A percentile compares a stretch with the other conserved stretches of the same genome.
phyloP scores from a whole-genome alignment of 2,113 vertebrate species.

The Cynopterus brachyotis region DNA sequence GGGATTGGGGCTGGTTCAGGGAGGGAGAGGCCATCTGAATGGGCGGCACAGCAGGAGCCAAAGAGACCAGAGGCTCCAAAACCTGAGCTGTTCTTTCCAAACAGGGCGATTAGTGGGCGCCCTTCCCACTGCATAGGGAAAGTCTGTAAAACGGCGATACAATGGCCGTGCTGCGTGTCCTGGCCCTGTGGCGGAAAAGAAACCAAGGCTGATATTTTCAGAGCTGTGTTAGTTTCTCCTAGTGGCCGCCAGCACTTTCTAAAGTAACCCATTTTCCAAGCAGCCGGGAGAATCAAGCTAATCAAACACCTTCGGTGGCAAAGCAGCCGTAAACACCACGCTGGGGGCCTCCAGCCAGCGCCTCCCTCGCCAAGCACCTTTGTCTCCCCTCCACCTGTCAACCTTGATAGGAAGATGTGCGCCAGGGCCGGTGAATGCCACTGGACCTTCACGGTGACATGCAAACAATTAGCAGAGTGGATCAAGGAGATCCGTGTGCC shows the following conservation, averaged over 20 bases:
- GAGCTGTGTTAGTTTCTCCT: conserved; percentile 19
- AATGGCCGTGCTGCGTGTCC: neutral
- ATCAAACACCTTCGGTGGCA: neutral
- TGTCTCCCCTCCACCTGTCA: neutral
- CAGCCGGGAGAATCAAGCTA: neutral
- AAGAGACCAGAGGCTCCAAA: neutral
- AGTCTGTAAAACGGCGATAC: neutral
- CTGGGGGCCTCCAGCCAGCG: neutral
- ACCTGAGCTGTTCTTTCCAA: neutral
- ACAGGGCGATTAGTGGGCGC: rapidly evolving
- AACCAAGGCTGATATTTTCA: conserved; percentile 15
- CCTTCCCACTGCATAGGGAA: no score
- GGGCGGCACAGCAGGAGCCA: neutral
- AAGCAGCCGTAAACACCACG: neutral
- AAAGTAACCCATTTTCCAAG: neutral
- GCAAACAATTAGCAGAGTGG: conserved; percentile 83
- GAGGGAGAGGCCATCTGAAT: rapidly evolving
- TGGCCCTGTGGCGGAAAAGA: neutral
- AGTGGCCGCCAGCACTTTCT: neutral
- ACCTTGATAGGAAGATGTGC: conserved; percentile 76
- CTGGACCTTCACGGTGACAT: conserved; percentile 68
- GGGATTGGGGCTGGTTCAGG: neutral
- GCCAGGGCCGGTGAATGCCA: conserved; percentile 65
- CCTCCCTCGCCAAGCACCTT: neutral
- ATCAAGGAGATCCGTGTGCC: conserved; percentile 60